Percentiles rank a stretch among this genome's conserved stretches.
phyloP scores from a whole-genome alignment of 2,797 vertebrate species.

The Mus spretus region DNA sequence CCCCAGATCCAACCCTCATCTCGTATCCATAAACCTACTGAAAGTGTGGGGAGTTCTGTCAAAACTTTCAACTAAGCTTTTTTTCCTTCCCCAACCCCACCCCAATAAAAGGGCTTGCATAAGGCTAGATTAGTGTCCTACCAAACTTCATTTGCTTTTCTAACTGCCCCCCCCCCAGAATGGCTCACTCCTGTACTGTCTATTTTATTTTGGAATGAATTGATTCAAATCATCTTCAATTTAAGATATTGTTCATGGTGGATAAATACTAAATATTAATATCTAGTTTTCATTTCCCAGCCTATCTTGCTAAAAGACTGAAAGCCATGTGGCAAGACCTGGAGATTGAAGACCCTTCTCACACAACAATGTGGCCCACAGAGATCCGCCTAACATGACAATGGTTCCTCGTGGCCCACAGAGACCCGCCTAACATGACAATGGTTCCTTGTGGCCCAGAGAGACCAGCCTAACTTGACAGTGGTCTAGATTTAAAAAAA shows the following conservation, averaged over 20 bases:
- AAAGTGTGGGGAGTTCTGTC: neutral
- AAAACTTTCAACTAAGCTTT: neutral
- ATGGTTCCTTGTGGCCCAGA: neutral
- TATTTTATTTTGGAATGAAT: conserved; percentile 14
- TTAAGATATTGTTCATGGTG: neutral
- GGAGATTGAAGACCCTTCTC: conserved; percentile 1
- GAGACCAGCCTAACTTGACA: neutral
- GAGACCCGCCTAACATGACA: neutral
- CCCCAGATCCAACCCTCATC: neutral
- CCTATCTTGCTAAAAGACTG: neutral
- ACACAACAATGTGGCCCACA: neutral
- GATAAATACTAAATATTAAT: neutral
- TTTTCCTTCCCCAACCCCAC: neutral
- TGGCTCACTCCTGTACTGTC: neutral
- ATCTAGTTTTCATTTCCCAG: neutral
- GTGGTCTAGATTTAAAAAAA: neutral
- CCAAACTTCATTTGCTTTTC: conserved; percentile 9
- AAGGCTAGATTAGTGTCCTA: conserved; percentile 31
- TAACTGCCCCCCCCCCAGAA: neutral
- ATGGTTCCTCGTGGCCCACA: neutral
- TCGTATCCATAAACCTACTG: neutral
- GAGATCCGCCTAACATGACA: neutral
- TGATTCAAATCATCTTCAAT: conserved; percentile 41
- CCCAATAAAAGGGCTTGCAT: neutral
- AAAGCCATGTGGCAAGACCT: neutral